Base-by-base conservation (phyloP, 2,113 vertebrate species). In the Ramphastos sulfuratus region DNA sequence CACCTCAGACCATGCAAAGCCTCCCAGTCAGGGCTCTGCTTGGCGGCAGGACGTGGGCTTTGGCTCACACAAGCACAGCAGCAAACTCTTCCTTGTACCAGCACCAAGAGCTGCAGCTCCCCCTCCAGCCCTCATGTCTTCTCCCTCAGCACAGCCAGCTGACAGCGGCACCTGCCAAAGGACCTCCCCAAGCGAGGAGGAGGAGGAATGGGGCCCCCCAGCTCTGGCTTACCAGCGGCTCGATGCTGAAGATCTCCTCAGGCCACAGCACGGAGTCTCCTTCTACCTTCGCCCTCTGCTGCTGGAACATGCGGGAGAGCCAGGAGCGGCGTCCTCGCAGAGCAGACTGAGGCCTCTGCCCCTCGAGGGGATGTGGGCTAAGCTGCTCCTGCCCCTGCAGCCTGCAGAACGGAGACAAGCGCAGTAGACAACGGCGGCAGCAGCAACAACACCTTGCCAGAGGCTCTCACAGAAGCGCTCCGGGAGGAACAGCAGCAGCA, bases 151-250 rank as follows among this genome's bases (percentile, higher is more conserved):
- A 39, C 37, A 39, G 10, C 37, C 37, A 39, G 37, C 10, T 39
- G 37, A 39, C 37, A 39, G 37, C 37, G 37, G 37, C 37, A 39
- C 9, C 37, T 39, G 37, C 37, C 37, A 39, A 39, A 10, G 37
- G 37, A 39, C 37, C 37, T 39, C 37, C 37, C 9, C 11, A 9
- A 39, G 37, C 11, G 37, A 39, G 37, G 37, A 39, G 37, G 37
- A 85, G 7, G 25, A 92, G 25, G 35, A 79, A 82, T 15, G 23
- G 6, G 37, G 6, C 28, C 70, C 69, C 69, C 76, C 50, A 25
- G 44, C n/a, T 46, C 21, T 14, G 18, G 28, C 97, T 97, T 94
- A 99, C 98, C 98, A 96, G 85, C 1, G 98, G 98, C 56, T 98
- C 97, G 16, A 98, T 35, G 4, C 87, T 96, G 85, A 98, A 98